phyloP scores from a whole-genome alignment of 1,140 invertebrate species.

The Tetramorium alpestre region DNA sequence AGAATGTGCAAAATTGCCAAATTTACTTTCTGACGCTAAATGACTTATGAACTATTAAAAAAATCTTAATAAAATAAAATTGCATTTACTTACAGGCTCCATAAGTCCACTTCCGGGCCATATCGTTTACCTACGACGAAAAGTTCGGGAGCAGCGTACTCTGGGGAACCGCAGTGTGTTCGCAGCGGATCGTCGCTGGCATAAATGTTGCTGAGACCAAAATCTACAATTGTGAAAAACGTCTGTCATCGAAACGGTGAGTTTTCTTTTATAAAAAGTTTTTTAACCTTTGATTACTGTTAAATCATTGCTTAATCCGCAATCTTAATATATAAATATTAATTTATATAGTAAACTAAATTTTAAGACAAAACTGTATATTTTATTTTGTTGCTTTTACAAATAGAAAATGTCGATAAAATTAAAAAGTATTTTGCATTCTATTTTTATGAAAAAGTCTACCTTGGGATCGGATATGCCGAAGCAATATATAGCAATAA shows the following conservation, averaged over 20 bases:
- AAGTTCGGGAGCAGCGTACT: constrained; percentile 91
- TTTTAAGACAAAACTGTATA: not conserved
- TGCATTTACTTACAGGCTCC: constrained; percentile 88
- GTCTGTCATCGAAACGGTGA: not conserved
- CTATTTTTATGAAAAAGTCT: not conserved
- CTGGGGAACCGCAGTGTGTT: constrained; percentile 91
- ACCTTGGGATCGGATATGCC: not conserved
- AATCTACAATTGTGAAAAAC: constrained; percentile 86
- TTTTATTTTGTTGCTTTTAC: no score
- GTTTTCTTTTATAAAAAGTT: not conserved
- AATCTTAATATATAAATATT: not conserved
- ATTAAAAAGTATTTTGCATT: not conserved
- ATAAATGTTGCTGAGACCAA: constrained; percentile 90
- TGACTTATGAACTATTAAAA: not conserved
- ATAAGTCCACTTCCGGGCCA: constrained; percentile 91
- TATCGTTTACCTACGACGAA: constrained; percentile 88
- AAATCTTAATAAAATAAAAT: not conserved
- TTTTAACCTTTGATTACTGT: not conserved
- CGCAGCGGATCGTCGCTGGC: constrained; percentile 86
- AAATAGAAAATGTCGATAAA: constrained; percentile 1
- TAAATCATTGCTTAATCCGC: not conserved
- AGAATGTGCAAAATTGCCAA: not conserved
- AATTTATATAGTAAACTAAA: not conserved
- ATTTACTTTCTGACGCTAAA: not conserved
- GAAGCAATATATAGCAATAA: not conserved